A percentile compares a stretch with the other conserved stretches of the same genome.
Evolutionary conservation across 2,113 vertebrate species (phyloP).

Genomic region (Mesitornis unicolor): DNA sequence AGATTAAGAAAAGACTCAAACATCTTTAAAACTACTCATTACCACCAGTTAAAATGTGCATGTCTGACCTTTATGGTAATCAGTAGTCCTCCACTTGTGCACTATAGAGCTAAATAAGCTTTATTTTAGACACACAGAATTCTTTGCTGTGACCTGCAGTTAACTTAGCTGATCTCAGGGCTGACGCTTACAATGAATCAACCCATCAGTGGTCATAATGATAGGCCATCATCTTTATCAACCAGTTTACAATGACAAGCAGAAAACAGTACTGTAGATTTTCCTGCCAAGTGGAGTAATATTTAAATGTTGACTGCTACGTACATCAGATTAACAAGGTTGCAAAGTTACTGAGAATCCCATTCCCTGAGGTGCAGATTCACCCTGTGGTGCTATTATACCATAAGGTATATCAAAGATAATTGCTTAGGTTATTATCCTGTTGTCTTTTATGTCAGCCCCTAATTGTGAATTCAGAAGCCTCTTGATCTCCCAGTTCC

Average conservation of each 20-base stretch:
- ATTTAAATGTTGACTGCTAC: slow-evolving; percentile 69
- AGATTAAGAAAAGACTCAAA: slow-evolving; percentile 82
- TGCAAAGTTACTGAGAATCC: slow-evolving; percentile 60
- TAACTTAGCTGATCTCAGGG: slow-evolving; percentile 71
- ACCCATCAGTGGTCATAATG: slow-evolving; percentile 66
- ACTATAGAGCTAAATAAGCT: slow-evolving; percentile 71
- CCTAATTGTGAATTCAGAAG: slow-evolving; percentile 65
- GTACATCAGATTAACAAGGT: slow-evolving; percentile 70
- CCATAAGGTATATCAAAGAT: slow-evolving; percentile 71
- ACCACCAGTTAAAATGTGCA: slow-evolving; percentile 78
- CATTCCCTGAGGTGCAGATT: slow-evolving; percentile 60
- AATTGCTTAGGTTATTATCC: slow-evolving; percentile 77
- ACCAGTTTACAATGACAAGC: slow-evolving; percentile 63
- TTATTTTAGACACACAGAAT: slow-evolving; percentile 72
- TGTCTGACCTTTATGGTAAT: slow-evolving; percentile 84
- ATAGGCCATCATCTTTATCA: slow-evolving; percentile 74
- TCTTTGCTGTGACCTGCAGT: slow-evolving; percentile 72
- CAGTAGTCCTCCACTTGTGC: slow-evolving; percentile 68
- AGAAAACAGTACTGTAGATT: slow-evolving; percentile 50
- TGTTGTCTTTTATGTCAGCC: slow-evolving; percentile 72
- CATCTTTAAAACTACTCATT: slow-evolving; percentile 83
- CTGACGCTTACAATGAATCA: slow-evolving; percentile 64
- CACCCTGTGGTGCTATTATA: slow-evolving; percentile 68
- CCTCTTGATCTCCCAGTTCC: slow-evolving; percentile 58
- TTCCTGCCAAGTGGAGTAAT: slow-evolving; percentile 29